Evolutionary conservation across 2,113 vertebrate species (phyloP).

Genomic region (Oreotrochilus melanogaster): DNA sequence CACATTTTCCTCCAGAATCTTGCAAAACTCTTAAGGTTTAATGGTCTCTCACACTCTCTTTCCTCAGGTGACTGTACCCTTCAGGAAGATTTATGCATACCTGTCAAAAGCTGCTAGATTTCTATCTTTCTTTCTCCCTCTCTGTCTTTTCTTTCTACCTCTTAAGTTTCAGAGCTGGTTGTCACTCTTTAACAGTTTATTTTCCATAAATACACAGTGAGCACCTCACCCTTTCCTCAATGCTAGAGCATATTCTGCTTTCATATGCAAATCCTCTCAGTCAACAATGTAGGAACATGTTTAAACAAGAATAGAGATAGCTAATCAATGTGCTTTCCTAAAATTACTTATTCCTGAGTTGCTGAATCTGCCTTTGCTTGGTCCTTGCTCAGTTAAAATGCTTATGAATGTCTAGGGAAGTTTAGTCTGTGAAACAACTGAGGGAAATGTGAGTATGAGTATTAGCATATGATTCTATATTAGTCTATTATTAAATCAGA

Average conservation of each 20-base stretch:
- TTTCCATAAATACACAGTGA: slow-evolving; percentile 65
- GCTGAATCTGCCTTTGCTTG: slow-evolving; percentile 47
- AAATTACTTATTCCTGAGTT: slow-evolving; percentile 21
- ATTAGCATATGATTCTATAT: slow-evolving; percentile 1
- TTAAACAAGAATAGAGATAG: slow-evolving; percentile 58
- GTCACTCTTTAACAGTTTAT: slow-evolving; percentile 58
- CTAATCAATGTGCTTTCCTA: slow-evolving; percentile 50
- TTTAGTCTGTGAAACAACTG: not conserved
- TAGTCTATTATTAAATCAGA: not conserved
- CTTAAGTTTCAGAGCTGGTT: slow-evolving; percentile 31
- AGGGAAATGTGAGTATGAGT: not conserved
- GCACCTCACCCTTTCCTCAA: not conserved
- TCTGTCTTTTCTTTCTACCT: not conserved
- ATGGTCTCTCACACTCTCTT: slow-evolving; percentile 24
- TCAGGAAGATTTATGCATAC: slow-evolving; percentile 62
- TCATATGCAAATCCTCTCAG: slow-evolving; percentile 63
- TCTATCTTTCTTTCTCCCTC: not conserved
- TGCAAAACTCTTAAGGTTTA: slow-evolving; percentile 44
- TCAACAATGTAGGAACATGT: slow-evolving; percentile 48
- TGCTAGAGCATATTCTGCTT: slow-evolving; percentile 22
- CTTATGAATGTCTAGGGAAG: not conserved
- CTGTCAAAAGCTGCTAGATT: slow-evolving; percentile 49
- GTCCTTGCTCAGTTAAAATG: not conserved
- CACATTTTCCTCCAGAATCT: not conserved
- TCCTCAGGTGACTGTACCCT: slow-evolving; percentile 51